Conservation (phyloP, 2,888 invertebrate species). For the Thymelicus lineola region DNA sequence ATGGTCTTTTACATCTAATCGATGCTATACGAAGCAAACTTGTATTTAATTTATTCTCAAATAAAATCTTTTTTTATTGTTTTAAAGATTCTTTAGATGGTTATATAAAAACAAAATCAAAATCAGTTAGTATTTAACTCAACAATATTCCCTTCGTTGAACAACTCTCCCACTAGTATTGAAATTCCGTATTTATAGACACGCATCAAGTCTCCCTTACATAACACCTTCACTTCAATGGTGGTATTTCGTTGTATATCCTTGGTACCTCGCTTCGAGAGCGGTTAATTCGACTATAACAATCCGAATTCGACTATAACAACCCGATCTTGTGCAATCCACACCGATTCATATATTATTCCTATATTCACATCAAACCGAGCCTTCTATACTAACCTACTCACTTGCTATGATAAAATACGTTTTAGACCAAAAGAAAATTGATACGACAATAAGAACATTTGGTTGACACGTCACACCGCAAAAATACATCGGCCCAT, state of each 20-base stretch:
- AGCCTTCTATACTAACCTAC: slow-evolving; percentile 24
- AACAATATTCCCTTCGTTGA: no score
- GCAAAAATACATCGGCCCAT: slow-evolving; percentile 2
- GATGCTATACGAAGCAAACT: no score
- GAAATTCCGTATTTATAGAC: no score
- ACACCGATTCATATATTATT: slow-evolving; percentile 18
- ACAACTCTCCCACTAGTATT: no score
- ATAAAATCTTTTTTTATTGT: no score
- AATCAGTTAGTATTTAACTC: no score
- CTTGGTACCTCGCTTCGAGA: slow-evolving; percentile 13
- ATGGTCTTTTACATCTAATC: no score
- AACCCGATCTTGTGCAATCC: slow-evolving; percentile 3
- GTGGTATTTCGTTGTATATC: slow-evolving; percentile 23
- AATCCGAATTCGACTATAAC: slow-evolving; percentile 2
- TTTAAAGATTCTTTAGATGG: no score
- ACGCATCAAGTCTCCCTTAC: not conserved
- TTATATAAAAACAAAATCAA: no score
- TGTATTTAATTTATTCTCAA: no score
- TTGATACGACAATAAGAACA: not conserved
- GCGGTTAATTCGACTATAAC: slow-evolving; percentile 9
- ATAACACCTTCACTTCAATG: not conserved
- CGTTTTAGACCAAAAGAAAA: not conserved
- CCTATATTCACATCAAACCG: slow-evolving; percentile 26
- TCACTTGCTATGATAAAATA: slow-evolving; percentile 4
- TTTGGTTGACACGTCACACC: slow-evolving; percentile 13